Evolutionary conservation across 2,888 invertebrate genomes (phyloP), one percentile per base, ranked within the genome.

Genomic region (Morpho deidamia): DNA sequence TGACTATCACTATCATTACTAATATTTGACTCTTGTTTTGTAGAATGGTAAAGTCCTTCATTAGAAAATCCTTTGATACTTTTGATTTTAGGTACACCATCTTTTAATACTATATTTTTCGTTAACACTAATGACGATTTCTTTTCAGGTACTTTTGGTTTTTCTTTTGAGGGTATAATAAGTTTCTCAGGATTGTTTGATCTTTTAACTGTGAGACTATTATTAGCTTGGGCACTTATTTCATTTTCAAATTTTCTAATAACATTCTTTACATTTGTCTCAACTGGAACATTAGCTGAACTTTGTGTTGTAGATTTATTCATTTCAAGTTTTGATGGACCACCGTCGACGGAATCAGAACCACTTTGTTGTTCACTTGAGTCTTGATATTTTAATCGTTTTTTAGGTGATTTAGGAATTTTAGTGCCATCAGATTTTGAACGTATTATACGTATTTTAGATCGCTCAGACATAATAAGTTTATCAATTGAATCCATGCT

Each of bases 111-210:
- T 62, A 91, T 61, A 67, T 90, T 90, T 74, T 91, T 91, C 44
- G 90, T 89, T 81, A 90, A 76, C 33, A 85, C 78, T 81, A 90
- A 65, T 63, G 87, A 82, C 63, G 90, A 84, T 76, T 90, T 91
- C 70, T 92, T 92, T 78, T 91, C 91, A 79, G 91, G 91, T 81
- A 92, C 86, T 85, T 90, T 91, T 43, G 92, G 91, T 83, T 92
- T 92, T 72, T 88, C 86, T 78, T 80, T 87, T 53, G 70, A 38
- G 48, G 70, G 68, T 42, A 66, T 68, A 71, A 71, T 72, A 74
- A 66, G 78, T 48, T 69, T 68, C 42, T 61, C 68, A 69, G 72
- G 72, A 74, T n/a, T 53, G 60, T 63, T 69, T 70, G 74, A 56
- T 76, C 87, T 86, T 63, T 87, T 90, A 63, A 84, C 64, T 55